Evolutionary conservation across 35 echinoderm and acorn worm genomes (phyloP).

Genomic region (Patiria miniata): DNA sequence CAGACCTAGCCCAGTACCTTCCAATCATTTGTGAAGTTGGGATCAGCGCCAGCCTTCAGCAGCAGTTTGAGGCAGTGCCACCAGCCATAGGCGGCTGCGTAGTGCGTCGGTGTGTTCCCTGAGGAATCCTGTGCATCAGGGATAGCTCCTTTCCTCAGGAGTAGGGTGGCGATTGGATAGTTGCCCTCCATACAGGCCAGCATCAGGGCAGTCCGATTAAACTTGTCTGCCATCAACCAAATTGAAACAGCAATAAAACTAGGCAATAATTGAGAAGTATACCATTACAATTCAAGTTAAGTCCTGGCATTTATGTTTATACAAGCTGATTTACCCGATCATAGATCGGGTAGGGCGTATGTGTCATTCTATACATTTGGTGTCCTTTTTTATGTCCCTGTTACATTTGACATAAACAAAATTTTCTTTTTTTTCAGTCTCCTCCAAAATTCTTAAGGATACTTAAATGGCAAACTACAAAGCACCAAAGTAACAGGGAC

Average conservation of each 20-base stretch:
- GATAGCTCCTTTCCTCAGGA: constrained; percentile 81
- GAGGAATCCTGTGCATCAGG: constrained; percentile 79
- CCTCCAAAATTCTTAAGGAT: neutral
- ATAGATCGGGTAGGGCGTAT: too few relatives aligned
- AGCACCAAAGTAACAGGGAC: too few relatives aligned
- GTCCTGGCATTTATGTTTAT: too few relatives aligned
- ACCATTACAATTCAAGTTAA: neutral
- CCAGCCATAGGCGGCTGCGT: constrained; percentile 93
- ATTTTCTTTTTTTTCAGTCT: neutral
- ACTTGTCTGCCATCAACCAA: constrained; percentile 62
- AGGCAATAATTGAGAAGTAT: neutral
- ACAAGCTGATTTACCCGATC: too few relatives aligned
- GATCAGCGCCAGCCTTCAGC: constrained; percentile 68
- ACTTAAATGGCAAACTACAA: too few relatives aligned
- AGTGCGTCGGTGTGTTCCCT: constrained; percentile 83
- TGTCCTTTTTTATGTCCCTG: neutral
- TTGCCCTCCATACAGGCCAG: constrained; percentile 90
- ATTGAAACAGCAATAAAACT: neutral
- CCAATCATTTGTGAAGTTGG: constrained; percentile 86
- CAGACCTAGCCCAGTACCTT: too few relatives aligned
- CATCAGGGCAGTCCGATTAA: constrained; percentile 73
- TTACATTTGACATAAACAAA: neutral
- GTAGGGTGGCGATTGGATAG: constrained; percentile 57
- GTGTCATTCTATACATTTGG: neutral
- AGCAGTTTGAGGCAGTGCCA: constrained; percentile 73